These are phyloP conservation scores for Pristionchus exspectatus DNA, from an alignment of 2,888 invertebrate genomes.

Conservation along the genomic window DNA sequence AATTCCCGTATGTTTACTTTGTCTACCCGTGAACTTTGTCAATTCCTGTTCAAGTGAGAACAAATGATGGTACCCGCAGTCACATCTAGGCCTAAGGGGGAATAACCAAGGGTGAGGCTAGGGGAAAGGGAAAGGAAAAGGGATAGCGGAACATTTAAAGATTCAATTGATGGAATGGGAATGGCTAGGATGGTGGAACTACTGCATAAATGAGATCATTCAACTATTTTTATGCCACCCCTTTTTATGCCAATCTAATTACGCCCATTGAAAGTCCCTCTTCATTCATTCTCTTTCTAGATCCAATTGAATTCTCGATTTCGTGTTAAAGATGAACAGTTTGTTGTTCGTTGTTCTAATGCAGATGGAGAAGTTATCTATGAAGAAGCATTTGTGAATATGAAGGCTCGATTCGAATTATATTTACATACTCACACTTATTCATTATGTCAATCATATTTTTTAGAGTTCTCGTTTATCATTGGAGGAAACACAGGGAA, in stretches of 20 bases:
- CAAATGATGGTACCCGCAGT: not conserved
- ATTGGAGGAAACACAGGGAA: not conserved
- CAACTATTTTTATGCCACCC: not conserved
- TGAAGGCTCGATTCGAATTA: conserved; percentile 35
- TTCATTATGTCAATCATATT: not conserved
- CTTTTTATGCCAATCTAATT: too few relatives aligned
- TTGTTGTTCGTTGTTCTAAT: conserved; percentile 43
- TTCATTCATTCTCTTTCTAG: not conserved
- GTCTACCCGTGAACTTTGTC: not conserved
- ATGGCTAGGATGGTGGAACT: not conserved
- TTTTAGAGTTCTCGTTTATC: not conserved
- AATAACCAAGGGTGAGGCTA: conserved; percentile 1
- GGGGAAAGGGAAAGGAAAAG: not conserved
- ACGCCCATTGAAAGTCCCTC: not conserved
- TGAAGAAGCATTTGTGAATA: conserved; percentile 45
- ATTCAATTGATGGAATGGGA: not conserved
- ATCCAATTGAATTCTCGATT: conserved; percentile 31
- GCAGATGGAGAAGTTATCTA: conserved; percentile 21
- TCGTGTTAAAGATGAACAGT: conserved; percentile 30
- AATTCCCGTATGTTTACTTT: conserved; percentile 5
- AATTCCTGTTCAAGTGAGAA: conserved; percentile 3
- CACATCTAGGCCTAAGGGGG: not conserved
- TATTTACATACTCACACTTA: too few relatives aligned
- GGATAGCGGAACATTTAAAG: not conserved
- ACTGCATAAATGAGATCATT: not conserved